These are phyloP conservation scores for Erebia epiphron DNA, from an alignment of 2,888 invertebrate species.

Conservation along the genomic window DNA sequence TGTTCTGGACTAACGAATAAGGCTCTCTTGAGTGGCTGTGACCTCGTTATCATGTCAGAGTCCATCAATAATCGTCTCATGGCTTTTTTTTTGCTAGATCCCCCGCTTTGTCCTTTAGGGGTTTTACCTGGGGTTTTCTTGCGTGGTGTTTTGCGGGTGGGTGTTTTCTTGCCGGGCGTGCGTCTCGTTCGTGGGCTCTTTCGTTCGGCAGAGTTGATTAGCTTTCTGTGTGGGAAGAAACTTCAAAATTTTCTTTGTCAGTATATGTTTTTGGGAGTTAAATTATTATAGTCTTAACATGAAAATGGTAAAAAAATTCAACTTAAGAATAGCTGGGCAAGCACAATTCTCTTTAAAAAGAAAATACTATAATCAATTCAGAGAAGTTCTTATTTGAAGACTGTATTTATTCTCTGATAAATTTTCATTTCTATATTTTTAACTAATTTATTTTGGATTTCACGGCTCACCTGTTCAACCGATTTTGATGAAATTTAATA, in stretches of 20 bases:
- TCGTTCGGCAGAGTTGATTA: constrained; percentile 67
- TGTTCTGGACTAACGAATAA: constrained; percentile 88
- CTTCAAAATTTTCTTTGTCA: constrained; percentile 55
- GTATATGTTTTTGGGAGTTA: constrained; percentile 1
- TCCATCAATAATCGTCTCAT: constrained; percentile 75
- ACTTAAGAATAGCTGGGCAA: too few species aligned
- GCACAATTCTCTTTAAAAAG: too few species aligned
- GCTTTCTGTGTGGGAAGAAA: constrained; percentile 79
- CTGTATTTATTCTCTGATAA: too few species aligned
- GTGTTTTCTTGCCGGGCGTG: constrained; percentile 76
- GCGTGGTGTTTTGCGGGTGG: constrained; percentile 67
- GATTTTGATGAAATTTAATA: too few species aligned
- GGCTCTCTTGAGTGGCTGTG: constrained; percentile 85
- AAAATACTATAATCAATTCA: too few species aligned
- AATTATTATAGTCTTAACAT: not conserved
- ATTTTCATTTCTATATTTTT: too few species aligned
- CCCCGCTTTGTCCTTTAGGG: constrained; percentile 82
- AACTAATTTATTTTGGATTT: too few species aligned
- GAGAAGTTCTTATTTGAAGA: too few species aligned
- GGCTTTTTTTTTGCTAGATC: constrained; percentile 84
- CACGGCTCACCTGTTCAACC: too few species aligned
- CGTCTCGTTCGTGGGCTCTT: constrained; percentile 78
- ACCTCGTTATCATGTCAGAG: constrained; percentile 58
- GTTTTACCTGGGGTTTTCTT: constrained; percentile 83
- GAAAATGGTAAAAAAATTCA: too few species aligned